Evolutionary conservation across 2,113 vertebrate species (phyloP).

Genomic region (Glareola pratincola): DNA sequence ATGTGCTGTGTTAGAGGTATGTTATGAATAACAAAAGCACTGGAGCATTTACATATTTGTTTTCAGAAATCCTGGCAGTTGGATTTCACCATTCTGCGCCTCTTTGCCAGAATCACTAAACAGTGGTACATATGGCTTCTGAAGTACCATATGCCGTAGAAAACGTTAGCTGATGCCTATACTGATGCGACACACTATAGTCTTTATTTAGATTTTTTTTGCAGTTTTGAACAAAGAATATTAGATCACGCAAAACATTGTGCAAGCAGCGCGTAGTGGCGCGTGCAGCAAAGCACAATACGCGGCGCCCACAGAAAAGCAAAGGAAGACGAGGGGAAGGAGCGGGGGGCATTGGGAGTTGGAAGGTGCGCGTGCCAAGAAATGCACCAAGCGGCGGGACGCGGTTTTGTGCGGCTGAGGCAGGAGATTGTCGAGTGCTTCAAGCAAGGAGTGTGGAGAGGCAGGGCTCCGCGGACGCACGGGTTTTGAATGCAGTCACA

Average conservation of each 20-base stretch:
- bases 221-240: slow-evolving; percentile 83
- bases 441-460: neutral
- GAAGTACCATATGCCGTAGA: slow-evolving; percentile 99
- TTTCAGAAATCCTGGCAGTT: slow-evolving; percentile 94
- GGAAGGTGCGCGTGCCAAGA: neutral
- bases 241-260: slow-evolving; percentile 81
- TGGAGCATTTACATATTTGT: slow-evolving; percentile 93
- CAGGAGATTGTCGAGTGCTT: neutral
- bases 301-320: slow-evolving; percentile 56
- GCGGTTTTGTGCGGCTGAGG: neutral
- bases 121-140: slow-evolving; percentile 99
- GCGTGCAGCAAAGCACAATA: slow-evolving; percentile 53
- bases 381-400: neutral
- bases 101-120: slow-evolving; percentile 98
- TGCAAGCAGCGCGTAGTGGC: slow-evolving; percentile 73
- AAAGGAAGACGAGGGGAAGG: slow-evolving; percentile 26
- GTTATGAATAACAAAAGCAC: slow-evolving; percentile 91
- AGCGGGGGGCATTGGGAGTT: neutral
- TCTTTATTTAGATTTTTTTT: slow-evolving; percentile 82
- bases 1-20: slow-evolving; percentile 85
- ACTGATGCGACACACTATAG: slow-evolving; percentile 84
- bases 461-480: neutral
- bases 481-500: neutral
- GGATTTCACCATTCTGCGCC: slow-evolving; percentile 91
- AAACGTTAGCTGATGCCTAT: slow-evolving; percentile 94